A percentile compares a stretch with the other conserved stretches of the same genome.
These are phyloP conservation scores for Eupithecia inturbata DNA, from an alignment of 2,888 invertebrate genomes.

Conservation along the genomic window DNA sequence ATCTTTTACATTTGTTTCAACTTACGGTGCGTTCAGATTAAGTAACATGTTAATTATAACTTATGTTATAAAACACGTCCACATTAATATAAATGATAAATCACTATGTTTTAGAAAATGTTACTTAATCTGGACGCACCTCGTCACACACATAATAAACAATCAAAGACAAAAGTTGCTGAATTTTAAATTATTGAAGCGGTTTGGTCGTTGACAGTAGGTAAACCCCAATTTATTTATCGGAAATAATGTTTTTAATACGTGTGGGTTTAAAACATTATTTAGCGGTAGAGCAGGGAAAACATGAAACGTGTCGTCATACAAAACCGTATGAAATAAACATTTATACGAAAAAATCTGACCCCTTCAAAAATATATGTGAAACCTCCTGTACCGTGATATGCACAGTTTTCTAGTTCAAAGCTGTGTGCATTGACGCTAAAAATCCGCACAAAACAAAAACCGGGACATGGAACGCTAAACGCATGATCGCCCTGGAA, in stretches of 20 bases:
- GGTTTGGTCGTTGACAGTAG: not conserved
- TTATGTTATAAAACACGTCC: no score
- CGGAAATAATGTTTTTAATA: not conserved
- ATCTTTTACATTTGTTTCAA: no score
- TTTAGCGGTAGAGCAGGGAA: not conserved
- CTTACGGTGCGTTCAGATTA: no score
- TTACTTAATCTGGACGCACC: no score
- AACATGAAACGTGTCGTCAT: not conserved
- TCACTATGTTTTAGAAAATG: no score
- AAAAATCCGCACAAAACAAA: slow-evolving; percentile 17
- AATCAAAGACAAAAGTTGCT: not conserved
- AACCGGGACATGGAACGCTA: slow-evolving; percentile 4
- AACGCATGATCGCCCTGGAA: slow-evolving; percentile 13
- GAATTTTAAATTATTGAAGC: not conserved
- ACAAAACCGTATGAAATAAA: not conserved
- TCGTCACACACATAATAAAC: no score
- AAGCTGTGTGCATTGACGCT: slow-evolving; percentile 8
- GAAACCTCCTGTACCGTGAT: not conserved
- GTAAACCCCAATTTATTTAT: not conserved
- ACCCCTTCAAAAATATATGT: not conserved
- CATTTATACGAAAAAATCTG: not conserved
- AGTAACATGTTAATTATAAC: no score
- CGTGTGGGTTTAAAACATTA: not conserved
- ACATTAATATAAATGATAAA: no score
- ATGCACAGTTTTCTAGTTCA: slow-evolving; percentile 3